phyloP scores from a whole-genome alignment of 2,113 vertebrate genomes.

The Prochilodus magdalenae region DNA sequence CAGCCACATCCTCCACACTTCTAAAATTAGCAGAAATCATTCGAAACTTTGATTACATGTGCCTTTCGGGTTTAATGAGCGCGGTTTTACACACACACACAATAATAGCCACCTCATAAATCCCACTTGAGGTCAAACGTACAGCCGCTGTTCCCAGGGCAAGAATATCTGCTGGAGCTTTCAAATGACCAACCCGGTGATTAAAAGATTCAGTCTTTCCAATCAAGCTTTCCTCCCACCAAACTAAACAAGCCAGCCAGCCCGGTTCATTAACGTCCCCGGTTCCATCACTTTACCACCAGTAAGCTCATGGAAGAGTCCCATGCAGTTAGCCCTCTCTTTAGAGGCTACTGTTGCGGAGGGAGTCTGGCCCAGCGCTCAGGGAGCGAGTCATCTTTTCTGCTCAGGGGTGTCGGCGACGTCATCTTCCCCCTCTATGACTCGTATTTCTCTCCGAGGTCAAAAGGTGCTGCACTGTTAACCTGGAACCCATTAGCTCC shows the following conservation, averaged over 20 bases:
- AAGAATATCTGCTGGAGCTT: conserved; percentile 64
- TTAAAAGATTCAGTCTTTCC: conserved; percentile 65
- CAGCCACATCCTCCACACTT: conserved; percentile 61
- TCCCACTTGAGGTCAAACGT: conserved; percentile 59
- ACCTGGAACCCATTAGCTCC: conserved; percentile 73
- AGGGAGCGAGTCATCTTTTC: conserved; percentile 54
- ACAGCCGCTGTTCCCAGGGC: conserved; percentile 60
- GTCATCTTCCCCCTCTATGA: conserved; percentile 61
- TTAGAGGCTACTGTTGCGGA: conserved; percentile 6
- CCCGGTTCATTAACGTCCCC: conserved; percentile 53
- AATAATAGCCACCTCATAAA: conserved; percentile 63
- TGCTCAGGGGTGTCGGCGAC: conserved; percentile 67
- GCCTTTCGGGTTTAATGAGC: conserved; percentile 64
- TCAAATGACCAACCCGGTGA: conserved; percentile 65
- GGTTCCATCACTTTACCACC: conserved; percentile 34
- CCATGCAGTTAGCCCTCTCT: background rate
- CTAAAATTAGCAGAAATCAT: conserved; percentile 64
- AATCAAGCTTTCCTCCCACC: conserved; percentile 42
- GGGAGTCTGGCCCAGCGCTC: conserved; percentile 55
- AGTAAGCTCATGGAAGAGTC: conserved; percentile 17
- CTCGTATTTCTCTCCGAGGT: conserved; percentile 63
- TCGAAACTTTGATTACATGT: conserved; percentile 61
- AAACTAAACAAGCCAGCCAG: conserved; percentile 50
- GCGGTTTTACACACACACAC: conserved; percentile 55
- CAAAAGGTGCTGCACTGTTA: conserved; percentile 70